Conservation (phyloP, 2,797 vertebrate genomes). For the Hypotaenidia okinawae region DNA sequence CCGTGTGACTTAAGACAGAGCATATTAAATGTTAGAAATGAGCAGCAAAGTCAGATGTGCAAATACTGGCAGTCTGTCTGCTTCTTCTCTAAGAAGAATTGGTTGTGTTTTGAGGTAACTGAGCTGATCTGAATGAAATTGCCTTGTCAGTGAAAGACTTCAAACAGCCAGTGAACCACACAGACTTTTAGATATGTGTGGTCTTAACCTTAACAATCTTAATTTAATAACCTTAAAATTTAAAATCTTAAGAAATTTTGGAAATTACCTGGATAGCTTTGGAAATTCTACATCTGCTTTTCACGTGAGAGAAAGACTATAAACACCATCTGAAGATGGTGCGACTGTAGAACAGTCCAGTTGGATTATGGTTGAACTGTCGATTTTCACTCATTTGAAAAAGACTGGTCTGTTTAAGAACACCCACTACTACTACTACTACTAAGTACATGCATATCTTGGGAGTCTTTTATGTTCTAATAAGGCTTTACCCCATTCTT, state of each 20-base stretch:
- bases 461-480: background rate
- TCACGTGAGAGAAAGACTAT: background rate
- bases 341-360: background rate
- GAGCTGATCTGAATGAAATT: background rate
- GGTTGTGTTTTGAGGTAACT: background rate
- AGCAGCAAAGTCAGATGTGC: background rate
- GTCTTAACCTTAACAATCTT: background rate
- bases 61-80: background rate
- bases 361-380: background rate
- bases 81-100: background rate
- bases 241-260: background rate
- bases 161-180: background rate
- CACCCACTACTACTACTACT: rapidly evolving
- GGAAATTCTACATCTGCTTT: background rate
- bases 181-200: background rate
- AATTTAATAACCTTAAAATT: no score
- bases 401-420: background rate
- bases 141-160: background rate
- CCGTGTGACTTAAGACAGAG: background rate
- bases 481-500: background rate
- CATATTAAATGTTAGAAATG: background rate
- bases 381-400: background rate
- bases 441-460: background rate
- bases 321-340: background rate
- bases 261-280: no score